A percentile compares a stretch with the other conserved stretches of the same genome.
Evolutionary conservation across 1,140 invertebrate species (phyloP).

Genomic region (Trachymyrmex septentrionalis): DNA sequence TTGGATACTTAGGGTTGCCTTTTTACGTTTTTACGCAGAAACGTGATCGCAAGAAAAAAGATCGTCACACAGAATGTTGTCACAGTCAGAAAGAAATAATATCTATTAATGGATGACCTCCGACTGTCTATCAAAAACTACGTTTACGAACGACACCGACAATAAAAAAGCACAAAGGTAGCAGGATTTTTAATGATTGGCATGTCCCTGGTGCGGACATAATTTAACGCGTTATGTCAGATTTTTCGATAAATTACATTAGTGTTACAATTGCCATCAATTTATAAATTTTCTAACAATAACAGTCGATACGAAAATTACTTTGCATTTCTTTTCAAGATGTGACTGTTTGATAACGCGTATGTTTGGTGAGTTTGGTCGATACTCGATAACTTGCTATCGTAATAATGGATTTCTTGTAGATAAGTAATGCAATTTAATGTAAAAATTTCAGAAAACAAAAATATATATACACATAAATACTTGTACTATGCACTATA

Average conservation of each 20-base stretch:
- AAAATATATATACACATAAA: neutral
- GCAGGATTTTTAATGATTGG: constrained; percentile 3
- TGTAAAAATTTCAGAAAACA: neutral
- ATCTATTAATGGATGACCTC: neutral
- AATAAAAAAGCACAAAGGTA: neutral
- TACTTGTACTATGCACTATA: neutral
- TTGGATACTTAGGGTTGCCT: constrained; percentile 25
- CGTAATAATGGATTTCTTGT: neutral
- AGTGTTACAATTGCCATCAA: neutral
- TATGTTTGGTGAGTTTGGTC: constrained; percentile 31
- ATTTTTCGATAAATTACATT: neutral
- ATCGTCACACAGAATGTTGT: neutral
- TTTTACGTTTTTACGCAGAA: constrained; percentile 26
- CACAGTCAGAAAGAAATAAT: constrained; percentile 10
- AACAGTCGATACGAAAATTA: neutral
- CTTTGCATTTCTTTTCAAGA: neutral
- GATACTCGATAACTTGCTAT: constrained; percentile 30
- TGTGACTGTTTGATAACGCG: too few species aligned
- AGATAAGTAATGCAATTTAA: neutral
- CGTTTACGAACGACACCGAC: neutral
- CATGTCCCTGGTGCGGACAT: constrained; percentile 15
- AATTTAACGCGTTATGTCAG: neutral
- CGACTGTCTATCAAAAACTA: constrained; percentile 23
- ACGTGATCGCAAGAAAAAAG: neutral
- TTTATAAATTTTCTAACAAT: neutral